Evolutionary conservation across 2,888 invertebrate genomes (phyloP).

Genomic region (Eledone cirrhosa): DNA sequence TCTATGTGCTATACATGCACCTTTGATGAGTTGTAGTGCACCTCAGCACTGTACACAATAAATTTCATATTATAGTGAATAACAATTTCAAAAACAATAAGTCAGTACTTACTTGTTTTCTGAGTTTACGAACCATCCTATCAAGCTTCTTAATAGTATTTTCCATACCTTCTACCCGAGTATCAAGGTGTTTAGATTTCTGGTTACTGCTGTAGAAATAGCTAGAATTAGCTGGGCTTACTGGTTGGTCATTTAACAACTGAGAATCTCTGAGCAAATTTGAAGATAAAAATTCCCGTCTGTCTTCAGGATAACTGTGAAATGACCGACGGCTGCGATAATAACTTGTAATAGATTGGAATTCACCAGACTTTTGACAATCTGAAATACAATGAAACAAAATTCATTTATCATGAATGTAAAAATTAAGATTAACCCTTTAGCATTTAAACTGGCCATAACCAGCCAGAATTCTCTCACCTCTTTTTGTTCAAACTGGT

Average conservation of each 20-base stretch:
- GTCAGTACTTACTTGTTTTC: slow-evolving; percentile 65
- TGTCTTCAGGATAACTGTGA: slow-evolving; percentile 48
- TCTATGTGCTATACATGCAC: too few relatives aligned
- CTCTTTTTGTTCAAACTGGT: too few relatives aligned
- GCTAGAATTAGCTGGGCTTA: neutral
- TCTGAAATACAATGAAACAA: slow-evolving; percentile 49
- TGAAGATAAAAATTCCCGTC: neutral
- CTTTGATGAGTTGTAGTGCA: too few relatives aligned
- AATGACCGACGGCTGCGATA: slow-evolving; percentile 49
- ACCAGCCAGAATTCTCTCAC: too few relatives aligned
- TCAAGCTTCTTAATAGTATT: slow-evolving; percentile 70
- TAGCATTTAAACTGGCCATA: too few relatives aligned
- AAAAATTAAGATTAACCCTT: too few relatives aligned
- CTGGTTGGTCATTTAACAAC: slow-evolving; percentile 10
- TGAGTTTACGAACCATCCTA: slow-evolving; percentile 70
- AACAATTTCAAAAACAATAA: too few relatives aligned
- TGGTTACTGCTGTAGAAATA: slow-evolving; percentile 28
- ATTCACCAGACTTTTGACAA: slow-evolving; percentile 64
- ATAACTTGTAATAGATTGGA: slow-evolving; percentile 64
- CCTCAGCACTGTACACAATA: too few relatives aligned
- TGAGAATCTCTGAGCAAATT: neutral
- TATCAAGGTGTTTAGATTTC: slow-evolving; percentile 55
- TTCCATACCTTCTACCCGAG: slow-evolving; percentile 70
- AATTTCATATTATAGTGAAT: too few relatives aligned
- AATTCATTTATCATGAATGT: too few relatives aligned